Conservation (phyloP, 2,888 invertebrate species). For the Xestia ashworthii region DNA sequence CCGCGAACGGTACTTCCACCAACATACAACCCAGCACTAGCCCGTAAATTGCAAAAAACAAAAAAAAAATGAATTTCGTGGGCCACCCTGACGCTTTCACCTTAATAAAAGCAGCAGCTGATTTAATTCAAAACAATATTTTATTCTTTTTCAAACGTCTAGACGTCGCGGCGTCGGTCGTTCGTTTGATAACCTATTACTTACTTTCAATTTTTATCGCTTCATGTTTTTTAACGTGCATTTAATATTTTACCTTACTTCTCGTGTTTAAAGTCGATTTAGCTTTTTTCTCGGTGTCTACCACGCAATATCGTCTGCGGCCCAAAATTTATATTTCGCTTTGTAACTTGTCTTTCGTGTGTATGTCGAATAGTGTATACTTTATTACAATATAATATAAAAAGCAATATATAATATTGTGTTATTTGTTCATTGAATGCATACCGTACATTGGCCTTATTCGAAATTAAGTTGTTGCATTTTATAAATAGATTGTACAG, state of each 20-base stretch:
- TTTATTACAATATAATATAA: slow-evolving; percentile 57
- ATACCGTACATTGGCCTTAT: slow-evolving; percentile 79
- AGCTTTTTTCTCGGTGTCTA: slow-evolving; percentile 27
- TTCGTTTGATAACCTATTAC: slow-evolving; percentile 11
- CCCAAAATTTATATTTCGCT: slow-evolving; percentile 34
- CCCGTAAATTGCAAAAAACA: too few species aligned
- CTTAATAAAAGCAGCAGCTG: slow-evolving; percentile 38
- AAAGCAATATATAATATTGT: slow-evolving; percentile 64
- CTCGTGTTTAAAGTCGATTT: slow-evolving; percentile 53
- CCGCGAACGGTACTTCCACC: too few species aligned
- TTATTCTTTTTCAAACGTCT: slow-evolving; percentile 32
- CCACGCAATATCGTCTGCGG: slow-evolving; percentile 18
- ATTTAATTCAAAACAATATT: slow-evolving; percentile 27
- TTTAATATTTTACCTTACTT: slow-evolving; percentile 47
- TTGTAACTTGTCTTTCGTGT: slow-evolving; percentile 40
- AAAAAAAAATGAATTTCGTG: too few species aligned
- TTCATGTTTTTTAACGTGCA: slow-evolving; percentile 53
- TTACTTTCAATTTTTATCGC: slow-evolving; percentile 30
- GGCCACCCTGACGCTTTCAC: too few species aligned
- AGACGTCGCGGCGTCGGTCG: slow-evolving; percentile 51
- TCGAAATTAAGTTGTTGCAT: slow-evolving; percentile 79
- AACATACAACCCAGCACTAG: too few species aligned
- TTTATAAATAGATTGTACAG: slow-evolving; percentile 73
- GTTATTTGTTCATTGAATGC: slow-evolving; percentile 60
- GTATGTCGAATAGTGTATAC: slow-evolving; percentile 52